These are phyloP conservation scores for Heterohyrax brucei DNA, from an alignment of 2,797 vertebrate genomes.

Conservation along the genomic window DNA sequence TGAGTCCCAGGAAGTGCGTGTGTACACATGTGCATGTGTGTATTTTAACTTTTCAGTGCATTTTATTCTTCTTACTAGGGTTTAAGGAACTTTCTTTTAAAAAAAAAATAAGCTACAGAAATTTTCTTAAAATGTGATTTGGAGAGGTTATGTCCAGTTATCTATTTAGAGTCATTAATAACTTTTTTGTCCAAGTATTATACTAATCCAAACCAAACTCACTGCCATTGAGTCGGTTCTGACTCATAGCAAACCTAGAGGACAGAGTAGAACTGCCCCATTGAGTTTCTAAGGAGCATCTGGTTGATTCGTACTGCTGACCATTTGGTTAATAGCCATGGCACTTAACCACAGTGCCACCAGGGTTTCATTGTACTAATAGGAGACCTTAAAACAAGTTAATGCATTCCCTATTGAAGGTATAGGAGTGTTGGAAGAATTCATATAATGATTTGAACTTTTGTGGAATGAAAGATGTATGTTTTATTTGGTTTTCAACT, in stretches of 20 bases:
- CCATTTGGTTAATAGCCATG: no score
- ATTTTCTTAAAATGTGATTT: slow-evolving; percentile 57
- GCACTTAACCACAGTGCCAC: no score
- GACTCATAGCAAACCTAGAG: no score
- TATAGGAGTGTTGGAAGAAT: slow-evolving; percentile 69
- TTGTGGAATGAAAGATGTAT: slow-evolving; percentile 37
- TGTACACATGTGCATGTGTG: neutral
- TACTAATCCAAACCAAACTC: neutral
- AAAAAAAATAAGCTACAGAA: slow-evolving; percentile 34
- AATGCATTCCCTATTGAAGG: slow-evolving; percentile 47
- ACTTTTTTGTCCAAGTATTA: slow-evolving; percentile 38
- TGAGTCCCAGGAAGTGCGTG: neutral
- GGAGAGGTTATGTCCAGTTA: slow-evolving; percentile 8
- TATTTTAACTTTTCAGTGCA: slow-evolving; percentile 69
- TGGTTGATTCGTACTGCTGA: no score
- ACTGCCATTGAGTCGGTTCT: no score
- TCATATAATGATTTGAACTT: slow-evolving; percentile 69
- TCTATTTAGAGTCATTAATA: slow-evolving; percentile 33
- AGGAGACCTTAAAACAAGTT: slow-evolving; percentile 20
- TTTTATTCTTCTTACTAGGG: slow-evolving; percentile 68
- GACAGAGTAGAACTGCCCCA: no score
- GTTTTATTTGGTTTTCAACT: slow-evolving; percentile 16
- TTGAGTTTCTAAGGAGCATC: no score
- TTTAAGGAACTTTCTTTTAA: slow-evolving; percentile 63
- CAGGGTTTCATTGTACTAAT: neutral